phyloP scores from a whole-genome alignment of 2,888 invertebrate genomes.

The Lepidocyrtinus sp. region DNA sequence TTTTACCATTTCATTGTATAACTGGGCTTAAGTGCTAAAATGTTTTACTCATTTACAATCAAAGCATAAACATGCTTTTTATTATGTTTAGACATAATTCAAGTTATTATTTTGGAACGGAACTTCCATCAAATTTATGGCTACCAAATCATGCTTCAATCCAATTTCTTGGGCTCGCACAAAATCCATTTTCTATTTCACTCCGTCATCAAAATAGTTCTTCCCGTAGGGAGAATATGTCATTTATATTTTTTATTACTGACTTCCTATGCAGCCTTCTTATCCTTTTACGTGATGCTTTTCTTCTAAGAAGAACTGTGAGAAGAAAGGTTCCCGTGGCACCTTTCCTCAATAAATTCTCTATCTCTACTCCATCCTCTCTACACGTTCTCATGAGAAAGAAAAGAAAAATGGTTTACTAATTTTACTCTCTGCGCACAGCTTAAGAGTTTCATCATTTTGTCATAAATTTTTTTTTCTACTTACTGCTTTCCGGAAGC shows the following conservation, averaged over 20 bases:
- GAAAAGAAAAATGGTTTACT: conserved; percentile 46
- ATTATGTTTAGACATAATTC: no score
- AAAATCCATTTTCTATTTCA: no score
- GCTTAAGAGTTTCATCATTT: conserved; percentile 14
- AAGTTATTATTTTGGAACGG: no score
- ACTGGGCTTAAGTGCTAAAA: no score
- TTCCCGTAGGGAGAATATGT: neutral
- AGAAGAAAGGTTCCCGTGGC: conserved; percentile 49
- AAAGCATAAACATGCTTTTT: no score
- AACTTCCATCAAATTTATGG: no score
- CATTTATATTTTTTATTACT: neutral
- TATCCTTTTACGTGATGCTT: neutral
- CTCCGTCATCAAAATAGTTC: conserved; percentile 22
- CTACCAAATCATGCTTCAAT: no score
- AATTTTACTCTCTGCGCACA: conserved; percentile 39
- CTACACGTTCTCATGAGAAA: conserved; percentile 5
- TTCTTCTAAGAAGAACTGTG: no score
- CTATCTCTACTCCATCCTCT: conserved; percentile 16
- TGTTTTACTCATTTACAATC: no score
- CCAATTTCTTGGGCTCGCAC: no score
- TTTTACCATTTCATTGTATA: no score
- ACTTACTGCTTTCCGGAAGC: no score
- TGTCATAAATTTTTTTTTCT: neutral
- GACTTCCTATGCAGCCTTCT: neutral
- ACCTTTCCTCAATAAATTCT: conserved; percentile 60